Evolutionary conservation across 2,888 invertebrate genomes (phyloP).

Genomic region (Embidobia sp.): DNA sequence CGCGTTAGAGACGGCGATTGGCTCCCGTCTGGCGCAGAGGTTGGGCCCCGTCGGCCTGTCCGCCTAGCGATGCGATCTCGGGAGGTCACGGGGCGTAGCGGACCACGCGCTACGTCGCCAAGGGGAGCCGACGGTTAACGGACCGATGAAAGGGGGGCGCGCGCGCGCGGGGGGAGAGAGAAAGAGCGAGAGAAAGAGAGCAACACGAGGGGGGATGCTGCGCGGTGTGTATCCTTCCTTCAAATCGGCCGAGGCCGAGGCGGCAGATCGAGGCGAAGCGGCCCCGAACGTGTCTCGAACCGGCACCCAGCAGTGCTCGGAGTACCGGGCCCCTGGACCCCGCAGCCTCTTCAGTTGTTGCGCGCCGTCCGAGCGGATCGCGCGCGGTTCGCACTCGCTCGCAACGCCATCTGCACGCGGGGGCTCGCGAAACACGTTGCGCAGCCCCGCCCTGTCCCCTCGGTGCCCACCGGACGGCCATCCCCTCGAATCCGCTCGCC

Average conservation of each 20-base stretch:
- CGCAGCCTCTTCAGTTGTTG: slow-evolving; percentile 79
- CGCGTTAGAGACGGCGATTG: slow-evolving; percentile 79
- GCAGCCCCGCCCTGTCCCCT: no score
- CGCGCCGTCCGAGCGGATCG: slow-evolving; percentile 77
- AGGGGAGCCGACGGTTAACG: slow-evolving; percentile 47
- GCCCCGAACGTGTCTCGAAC: slow-evolving; percentile 76
- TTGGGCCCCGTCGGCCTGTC: slow-evolving; percentile 76
- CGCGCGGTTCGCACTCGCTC: slow-evolving; percentile 59
- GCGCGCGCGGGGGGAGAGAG: slow-evolving; percentile 46
- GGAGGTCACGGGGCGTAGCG: slow-evolving; percentile 68
- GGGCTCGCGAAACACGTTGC: slow-evolving; percentile 20
- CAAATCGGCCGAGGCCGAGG: slow-evolving; percentile 65
- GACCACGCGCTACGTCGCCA: slow-evolving; percentile 59
- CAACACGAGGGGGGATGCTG: slow-evolving; percentile 67
- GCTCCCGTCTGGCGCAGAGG: slow-evolving; percentile 76
- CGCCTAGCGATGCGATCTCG: slow-evolving; percentile 72
- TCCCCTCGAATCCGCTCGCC: no score
- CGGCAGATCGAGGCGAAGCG: slow-evolving; percentile 72
- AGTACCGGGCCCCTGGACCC: slow-evolving; percentile 69
- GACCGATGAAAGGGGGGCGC: slow-evolving; percentile 34
- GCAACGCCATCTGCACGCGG: slow-evolving; percentile 27
- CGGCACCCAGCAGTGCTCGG: slow-evolving; percentile 67
- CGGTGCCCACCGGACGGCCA: no score
- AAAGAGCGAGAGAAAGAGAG: slow-evolving; percentile 66
- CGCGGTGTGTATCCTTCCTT: slow-evolving; percentile 71